Evolutionary conservation across 2,888 invertebrate genomes (phyloP), one percentile per base, ranked within the genome.

Genomic region (Drosophila meridiana): DNA sequence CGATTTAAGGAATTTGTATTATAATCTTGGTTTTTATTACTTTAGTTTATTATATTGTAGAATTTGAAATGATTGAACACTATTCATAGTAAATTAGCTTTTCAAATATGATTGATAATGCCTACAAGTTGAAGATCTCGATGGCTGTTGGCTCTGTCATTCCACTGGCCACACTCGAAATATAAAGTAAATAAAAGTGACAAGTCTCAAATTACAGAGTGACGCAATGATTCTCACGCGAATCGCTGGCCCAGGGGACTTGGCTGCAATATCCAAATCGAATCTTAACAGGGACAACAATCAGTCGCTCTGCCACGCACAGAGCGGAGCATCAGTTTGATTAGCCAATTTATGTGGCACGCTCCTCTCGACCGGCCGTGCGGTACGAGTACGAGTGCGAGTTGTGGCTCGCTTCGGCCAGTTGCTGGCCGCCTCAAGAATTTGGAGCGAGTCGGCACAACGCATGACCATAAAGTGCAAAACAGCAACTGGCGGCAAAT

Each of bases 341-440:
- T 92, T 91, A 91, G 88, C 87, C 92, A 92, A 91, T 92, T 92
- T 92, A 91, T 92, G 90, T 92, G 92, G 92, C 92, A 92, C 92
- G 92, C 88, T 92, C 90, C 92, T 83, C 82, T 59, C 45, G 66
- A 28, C 2, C 47, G 28, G 11, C 28, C 4, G 26, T 45, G 45
- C 9, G 45, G 36, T 20, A 11, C 28, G 38, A 20, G 20, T 20
- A 20, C 20, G 20, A 20, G 20, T 20, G 20, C 20, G 20, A 40
- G 14, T n/a, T 53, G 60, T 43, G 53, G 52, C 63, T 43, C 30
- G 56, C 34, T 53, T 36, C 14, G 47, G 11, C 13, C 20, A 43
- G 14, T 57, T 73, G 80, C 74, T 70, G 70, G 28, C 61, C 57
- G 80, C 60, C 40, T 36, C 53, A 83, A 90, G 90, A 87, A 90